Evolutionary conservation across 2,888 invertebrate genomes (phyloP).

Genomic region (Leptopilina myrica): DNA sequence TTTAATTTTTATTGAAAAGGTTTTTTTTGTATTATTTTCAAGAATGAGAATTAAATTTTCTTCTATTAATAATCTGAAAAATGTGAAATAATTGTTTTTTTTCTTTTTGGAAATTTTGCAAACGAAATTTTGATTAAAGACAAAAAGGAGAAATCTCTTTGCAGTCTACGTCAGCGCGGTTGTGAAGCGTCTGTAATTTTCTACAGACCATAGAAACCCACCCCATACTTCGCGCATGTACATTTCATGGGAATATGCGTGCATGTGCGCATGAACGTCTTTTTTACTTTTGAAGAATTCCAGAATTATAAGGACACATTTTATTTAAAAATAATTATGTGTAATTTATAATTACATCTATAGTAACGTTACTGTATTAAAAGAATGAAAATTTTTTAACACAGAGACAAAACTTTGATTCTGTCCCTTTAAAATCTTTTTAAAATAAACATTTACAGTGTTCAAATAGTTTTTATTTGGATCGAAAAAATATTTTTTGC

Average conservation of each 20-base stretch:
- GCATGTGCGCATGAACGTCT: constrained; percentile 63
- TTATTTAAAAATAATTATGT: too few species aligned
- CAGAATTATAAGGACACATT: too few species aligned
- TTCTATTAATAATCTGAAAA: not conserved
- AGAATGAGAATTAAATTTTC: not conserved
- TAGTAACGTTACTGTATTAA: too few species aligned
- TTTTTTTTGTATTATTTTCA: too few species aligned
- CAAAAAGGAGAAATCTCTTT: not conserved
- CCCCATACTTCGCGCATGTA: constrained; percentile 68
- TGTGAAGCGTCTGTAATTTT: constrained; percentile 64
- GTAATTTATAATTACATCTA: too few species aligned
- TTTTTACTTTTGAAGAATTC: too few species aligned
- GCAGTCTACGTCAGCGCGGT: constrained; percentile 61
- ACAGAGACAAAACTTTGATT: too few species aligned
- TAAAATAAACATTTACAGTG: too few species aligned
- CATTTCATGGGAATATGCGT: constrained; percentile 60
- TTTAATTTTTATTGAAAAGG: not conserved
- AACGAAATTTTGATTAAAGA: not conserved
- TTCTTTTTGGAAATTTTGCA: not conserved
- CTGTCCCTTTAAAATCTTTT: too few species aligned
- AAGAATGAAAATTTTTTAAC: too few species aligned
- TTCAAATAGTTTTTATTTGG: too few species aligned
- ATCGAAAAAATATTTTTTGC: too few species aligned
- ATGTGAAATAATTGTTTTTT: not conserved
- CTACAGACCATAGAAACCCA: constrained; percentile 55